Percentiles rank a stretch among this genome's conserved stretches.
phyloP scores from a whole-genome alignment of 2,888 invertebrate species.

The Strigamia crassipes region DNA sequence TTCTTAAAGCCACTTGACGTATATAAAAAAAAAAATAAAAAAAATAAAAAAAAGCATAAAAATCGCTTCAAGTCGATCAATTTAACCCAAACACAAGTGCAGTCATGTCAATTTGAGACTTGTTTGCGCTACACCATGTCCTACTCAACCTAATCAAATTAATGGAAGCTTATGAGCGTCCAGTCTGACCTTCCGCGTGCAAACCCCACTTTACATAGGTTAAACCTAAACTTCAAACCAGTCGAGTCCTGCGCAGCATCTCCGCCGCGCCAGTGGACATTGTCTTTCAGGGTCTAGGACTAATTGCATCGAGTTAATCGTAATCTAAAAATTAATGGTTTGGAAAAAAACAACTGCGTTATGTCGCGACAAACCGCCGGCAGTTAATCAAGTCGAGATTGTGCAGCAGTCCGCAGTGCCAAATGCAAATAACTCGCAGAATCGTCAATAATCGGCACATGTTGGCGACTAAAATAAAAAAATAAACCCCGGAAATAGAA shows the following conservation, averaged over 20 bases:
- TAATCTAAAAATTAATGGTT: slow-evolving; percentile 3
- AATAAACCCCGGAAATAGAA: too few relatives aligned
- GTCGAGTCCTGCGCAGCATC: not conserved
- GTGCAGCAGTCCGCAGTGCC: not conserved
- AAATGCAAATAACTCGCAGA: not conserved
- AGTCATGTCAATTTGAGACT: not conserved
- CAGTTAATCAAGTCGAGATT: not conserved
- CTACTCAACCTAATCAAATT: not conserved
- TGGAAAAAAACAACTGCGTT: not conserved
- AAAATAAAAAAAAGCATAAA: not conserved
- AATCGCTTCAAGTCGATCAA: not conserved
- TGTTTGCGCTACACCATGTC: not conserved
- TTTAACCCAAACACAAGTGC: not conserved
- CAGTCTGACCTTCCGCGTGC: not conserved
- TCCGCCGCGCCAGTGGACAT: not conserved
- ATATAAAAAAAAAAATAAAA: not conserved
- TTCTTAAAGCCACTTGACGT: not conserved
- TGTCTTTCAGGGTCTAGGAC: not conserved
- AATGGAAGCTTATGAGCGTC: not conserved
- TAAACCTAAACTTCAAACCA: not conserved
- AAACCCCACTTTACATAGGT: too few relatives aligned
- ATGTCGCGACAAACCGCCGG: not conserved
- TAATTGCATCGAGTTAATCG: not conserved
- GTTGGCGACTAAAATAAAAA: not conserved
- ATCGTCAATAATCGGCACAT: not conserved